Conservation (phyloP, 37 sponge, comb jelly and placozoan genomes). For the Ephydatia muelleri region DNA sequence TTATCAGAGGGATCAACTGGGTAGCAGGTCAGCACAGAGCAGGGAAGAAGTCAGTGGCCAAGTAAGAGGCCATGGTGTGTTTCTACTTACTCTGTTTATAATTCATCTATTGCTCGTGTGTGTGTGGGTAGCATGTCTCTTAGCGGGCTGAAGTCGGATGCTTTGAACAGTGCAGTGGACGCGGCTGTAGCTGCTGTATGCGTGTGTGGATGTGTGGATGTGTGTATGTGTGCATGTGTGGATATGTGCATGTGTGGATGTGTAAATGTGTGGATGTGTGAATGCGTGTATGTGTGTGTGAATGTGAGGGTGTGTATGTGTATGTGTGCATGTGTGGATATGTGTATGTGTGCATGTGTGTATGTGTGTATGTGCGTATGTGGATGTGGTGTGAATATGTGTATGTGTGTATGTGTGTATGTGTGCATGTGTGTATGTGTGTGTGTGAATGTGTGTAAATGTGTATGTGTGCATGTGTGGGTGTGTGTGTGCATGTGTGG, state of each 20-base stretch:
- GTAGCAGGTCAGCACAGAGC: conserved; percentile 4
- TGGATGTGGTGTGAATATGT: not conserved
- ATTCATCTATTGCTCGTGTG: not conserved
- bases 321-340: no score
- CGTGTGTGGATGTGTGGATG: not conserved
- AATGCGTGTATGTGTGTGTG: not conserved
- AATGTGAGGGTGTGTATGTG: no score
- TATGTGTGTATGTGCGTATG: no score
- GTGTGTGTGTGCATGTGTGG: no score
- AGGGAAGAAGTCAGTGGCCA: conserved; percentile 47
- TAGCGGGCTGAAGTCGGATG: conserved; percentile 48
- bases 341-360: not conserved
- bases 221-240: not conserved
- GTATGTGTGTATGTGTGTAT: not conserved
- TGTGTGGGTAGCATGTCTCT: conserved; percentile 75
- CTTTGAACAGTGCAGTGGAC: conserved; percentile 61
- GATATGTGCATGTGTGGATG: not conserved
- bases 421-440: conserved; percentile 7
- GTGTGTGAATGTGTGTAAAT: not conserved
- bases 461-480: not conserved
- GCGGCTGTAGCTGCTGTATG: conserved; percentile 59
- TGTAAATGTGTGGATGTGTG: conserved; percentile 10
- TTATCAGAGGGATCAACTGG: conserved; percentile 10
- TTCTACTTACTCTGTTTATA: no score
- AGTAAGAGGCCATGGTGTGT: conserved; percentile 22